Evolutionary conservation across 2,113 vertebrate genomes (phyloP).

Genomic region (Ctenodactylus gundi): DNA sequence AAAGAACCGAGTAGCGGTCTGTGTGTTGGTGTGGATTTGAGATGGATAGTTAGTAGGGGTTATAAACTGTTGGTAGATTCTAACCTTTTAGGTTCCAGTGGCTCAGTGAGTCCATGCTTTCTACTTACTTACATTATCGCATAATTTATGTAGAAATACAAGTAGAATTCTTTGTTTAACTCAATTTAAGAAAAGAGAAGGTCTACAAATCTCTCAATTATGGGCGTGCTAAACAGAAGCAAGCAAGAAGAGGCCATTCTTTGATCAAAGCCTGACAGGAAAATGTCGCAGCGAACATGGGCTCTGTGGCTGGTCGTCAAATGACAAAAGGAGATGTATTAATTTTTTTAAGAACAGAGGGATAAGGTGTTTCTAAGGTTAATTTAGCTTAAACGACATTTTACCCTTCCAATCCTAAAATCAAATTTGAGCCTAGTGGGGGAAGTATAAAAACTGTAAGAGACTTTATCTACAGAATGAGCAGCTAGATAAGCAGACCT

Average conservation of each 20-base stretch:
- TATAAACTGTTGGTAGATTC: background rate
- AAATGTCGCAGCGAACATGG: background rate
- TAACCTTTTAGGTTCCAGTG: background rate
- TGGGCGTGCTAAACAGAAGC: background rate
- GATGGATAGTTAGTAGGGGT: background rate
- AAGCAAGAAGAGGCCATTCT: background rate
- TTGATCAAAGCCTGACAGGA: background rate
- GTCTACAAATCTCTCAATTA: background rate
- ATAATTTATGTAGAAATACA: background rate
- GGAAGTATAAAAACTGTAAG: background rate
- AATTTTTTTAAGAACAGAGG: too few relatives aligned
- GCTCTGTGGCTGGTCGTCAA: background rate
- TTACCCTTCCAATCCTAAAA: background rate
- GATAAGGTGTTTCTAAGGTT: background rate
- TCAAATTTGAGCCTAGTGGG: background rate
- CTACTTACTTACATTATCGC: background rate
- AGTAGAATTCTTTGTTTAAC: background rate
- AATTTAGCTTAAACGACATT: background rate
- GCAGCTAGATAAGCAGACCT: background rate
- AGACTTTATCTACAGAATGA: background rate
- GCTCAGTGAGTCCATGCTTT: background rate
- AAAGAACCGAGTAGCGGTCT: background rate
- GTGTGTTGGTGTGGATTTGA: background rate
- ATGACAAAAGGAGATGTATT: too few relatives aligned
- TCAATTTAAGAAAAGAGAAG: background rate